Evolutionary conservation across 2,888 invertebrate genomes (phyloP), one percentile per base, ranked within the genome.

Genomic region (Strigamia maritima): DNA sequence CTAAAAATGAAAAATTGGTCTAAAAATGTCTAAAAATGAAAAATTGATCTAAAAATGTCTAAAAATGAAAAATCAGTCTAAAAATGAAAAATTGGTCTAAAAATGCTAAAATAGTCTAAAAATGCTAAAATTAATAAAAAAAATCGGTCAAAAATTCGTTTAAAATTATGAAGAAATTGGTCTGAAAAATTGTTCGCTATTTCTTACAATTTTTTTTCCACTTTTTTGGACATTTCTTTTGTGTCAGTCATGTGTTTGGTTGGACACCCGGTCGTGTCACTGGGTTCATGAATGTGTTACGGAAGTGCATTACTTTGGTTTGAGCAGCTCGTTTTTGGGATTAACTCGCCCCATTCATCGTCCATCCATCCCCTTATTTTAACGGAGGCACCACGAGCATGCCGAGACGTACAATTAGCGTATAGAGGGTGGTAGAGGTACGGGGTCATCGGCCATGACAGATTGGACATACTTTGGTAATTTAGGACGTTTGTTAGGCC

Each of bases 391-490:
- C 54, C n/a, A 19, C 14, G 54, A 38, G 54, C 54, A 54, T 16
- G 54, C 54, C 54, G 54, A 54, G 54, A 19, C 8, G 54, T 54
- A 16, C 54, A 54, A 54, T 54, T 54, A 54, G 54, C 19, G 8
- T 54, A 54, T 54, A 16, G 38, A 38, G 54, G 54, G 54, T n/a
- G 54, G 54, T 16, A 54, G 54, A 54, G 54, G 54, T 54, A 54
- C n/a, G 19, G 54, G 54, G 54, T 54, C 54, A 54, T 54, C 54
- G 54, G 54, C 54, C 54, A 54, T 54, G 54, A 54, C 54, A 54
- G 54, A 54, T 54, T 54, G 54, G 54, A 54, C 54, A 54, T 54
- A 54, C 54, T 54, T 54, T 54, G n/a, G 54, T 54, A 54, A 54
- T 54, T 54, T 54, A 54, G 54, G 54, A 54, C 54, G 54, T 54